Conservation (phyloP, 1,140 invertebrate genomes). For the Ceratitis capitata region DNA sequence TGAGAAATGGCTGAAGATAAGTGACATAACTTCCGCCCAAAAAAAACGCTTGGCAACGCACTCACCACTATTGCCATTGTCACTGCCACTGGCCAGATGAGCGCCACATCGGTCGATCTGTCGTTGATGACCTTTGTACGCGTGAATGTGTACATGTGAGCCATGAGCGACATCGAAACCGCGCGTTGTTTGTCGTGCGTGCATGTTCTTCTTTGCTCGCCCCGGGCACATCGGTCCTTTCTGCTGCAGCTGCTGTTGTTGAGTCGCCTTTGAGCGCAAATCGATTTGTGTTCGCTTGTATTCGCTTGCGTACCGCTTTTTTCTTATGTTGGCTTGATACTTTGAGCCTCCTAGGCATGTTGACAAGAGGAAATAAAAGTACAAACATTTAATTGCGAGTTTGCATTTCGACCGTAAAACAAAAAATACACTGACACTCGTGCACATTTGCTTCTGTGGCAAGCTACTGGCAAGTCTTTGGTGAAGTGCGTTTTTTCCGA, state of each 20-base stretch:
- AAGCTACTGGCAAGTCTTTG: background rate
- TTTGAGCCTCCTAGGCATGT: background rate
- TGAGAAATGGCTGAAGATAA: background rate
- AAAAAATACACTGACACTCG: background rate
- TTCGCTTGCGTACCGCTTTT: background rate
- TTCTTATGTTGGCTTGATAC: background rate
- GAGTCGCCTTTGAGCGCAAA: background rate
- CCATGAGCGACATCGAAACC: background rate
- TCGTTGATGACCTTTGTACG: background rate
- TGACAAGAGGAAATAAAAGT: background rate
- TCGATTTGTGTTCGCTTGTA: background rate
- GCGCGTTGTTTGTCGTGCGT: background rate
- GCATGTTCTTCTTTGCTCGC: background rate
- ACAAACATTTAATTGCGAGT: conserved; percentile 30
- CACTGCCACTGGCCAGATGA: background rate
- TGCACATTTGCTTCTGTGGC: background rate
- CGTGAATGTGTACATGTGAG: background rate
- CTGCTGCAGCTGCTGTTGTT: background rate
- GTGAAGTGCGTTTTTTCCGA: background rate
- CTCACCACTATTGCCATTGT: no score
- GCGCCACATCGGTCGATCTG: conserved; percentile 4
- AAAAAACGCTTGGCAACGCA: background rate
- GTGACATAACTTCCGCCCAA: conserved; percentile 23
- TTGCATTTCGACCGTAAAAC: background rate
- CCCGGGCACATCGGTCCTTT: background rate